Conservation (phyloP, 2,797 vertebrate genomes). For the Pangasius mekongensis region DNA sequence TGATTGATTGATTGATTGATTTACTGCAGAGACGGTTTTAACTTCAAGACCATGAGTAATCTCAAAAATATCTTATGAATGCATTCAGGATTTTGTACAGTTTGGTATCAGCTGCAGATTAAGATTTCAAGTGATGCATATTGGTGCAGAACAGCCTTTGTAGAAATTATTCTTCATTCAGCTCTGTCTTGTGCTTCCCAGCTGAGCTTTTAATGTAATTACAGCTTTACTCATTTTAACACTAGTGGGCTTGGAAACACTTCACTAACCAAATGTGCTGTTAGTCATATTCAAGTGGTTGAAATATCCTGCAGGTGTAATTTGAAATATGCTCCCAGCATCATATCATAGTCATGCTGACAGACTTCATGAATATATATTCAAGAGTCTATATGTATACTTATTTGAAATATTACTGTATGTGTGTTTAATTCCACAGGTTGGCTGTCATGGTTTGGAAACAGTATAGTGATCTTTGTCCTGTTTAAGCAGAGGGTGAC, state of each 20-base stretch:
- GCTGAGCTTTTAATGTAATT: neutral
- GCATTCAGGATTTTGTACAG: neutral
- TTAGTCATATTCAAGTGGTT: neutral
- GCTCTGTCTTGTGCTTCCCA: neutral
- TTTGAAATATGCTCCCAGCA: neutral
- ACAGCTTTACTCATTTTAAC: neutral
- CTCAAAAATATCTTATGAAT: neutral
- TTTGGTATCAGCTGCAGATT: neutral
- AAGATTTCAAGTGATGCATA: neutral
- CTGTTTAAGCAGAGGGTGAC: slow-evolving; percentile 81
- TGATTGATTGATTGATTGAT: neutral
- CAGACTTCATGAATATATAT: neutral
- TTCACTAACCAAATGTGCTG: neutral
- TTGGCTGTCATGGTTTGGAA: slow-evolving; percentile 90
- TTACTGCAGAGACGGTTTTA: neutral
- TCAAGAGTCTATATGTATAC: neutral
- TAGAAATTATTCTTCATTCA: neutral
- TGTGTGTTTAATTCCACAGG: slow-evolving; percentile 68
- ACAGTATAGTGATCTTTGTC: slow-evolving; percentile 86
- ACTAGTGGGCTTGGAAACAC: neutral
- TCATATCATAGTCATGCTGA: neutral
- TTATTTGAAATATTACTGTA: neutral
- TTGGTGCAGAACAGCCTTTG: neutral
- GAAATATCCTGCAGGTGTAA: neutral
- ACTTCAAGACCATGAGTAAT: neutral